Base-by-base conservation (phyloP, 2,888 invertebrate species). In the Eupithecia insigniata region DNA sequence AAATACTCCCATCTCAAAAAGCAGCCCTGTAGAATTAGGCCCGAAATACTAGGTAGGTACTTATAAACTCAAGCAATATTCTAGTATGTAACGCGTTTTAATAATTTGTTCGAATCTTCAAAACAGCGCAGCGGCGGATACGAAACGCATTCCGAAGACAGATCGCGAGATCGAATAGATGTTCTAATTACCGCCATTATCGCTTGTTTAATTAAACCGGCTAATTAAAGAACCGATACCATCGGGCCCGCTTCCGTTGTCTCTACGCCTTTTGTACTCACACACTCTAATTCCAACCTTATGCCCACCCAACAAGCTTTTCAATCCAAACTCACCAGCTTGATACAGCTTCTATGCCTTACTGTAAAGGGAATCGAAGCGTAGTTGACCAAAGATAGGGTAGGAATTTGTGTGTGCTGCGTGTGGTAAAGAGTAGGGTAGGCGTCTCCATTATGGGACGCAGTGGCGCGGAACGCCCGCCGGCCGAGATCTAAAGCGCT, bases 391-490 rank as follows among this genome's bases (percentile, higher is more conserved):
- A 3, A 3, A 0, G 0, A 5, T 79, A 66, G 34, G 26, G 70
- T 75, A 72, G 70, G 32, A 28, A 77, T 75, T 77, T 0, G 36
- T 39, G 51, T 80, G 81, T 34, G 4, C 1, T 7, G 55, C 34
- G 43, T 39, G 7, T 61, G 39, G 64, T 73, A 26, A 67, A 66
- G 70, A 69, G 86, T 84, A 82, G 86, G 87, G 90, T 87, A 89
- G 91, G 91, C 90, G 91, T 87, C 84, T 80, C 88, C 87, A 90
- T 89, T 90, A 90, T 87, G 84, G 88, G 75, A 66, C 79, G 87
- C 90, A 87, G 88, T 84, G 91, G 88, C 76, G 89, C 92, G 90
- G 84, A 87, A 88, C 93, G 93, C 92, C 93, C 93, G 91, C 93
- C 93, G 62, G 91, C 85, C 74, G 92, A 93, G 93, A 93, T 93